Evolutionary conservation across 2,888 invertebrate genomes (phyloP).

Genomic region (Tolmerus cingulatus): DNA sequence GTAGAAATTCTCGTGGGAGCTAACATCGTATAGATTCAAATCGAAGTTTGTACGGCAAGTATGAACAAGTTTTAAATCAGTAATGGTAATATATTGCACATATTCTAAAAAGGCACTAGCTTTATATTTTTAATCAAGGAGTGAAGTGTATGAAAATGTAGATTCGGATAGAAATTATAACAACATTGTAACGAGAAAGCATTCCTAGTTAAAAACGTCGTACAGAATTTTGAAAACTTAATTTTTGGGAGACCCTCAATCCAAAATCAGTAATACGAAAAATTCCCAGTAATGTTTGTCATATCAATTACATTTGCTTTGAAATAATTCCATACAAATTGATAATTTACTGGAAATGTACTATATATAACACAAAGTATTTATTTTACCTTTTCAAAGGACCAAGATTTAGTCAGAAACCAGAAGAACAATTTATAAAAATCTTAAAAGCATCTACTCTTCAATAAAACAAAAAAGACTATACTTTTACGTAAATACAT

Average conservation of each 20-base stretch:
- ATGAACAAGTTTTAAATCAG: background rate
- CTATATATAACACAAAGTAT: background rate
- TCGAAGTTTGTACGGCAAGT: no score
- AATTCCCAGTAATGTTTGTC: background rate
- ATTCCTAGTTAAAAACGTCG: no score
- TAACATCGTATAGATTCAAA: background rate
- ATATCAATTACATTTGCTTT: background rate
- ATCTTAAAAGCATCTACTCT: background rate
- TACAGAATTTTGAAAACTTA: background rate
- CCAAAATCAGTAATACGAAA: background rate
- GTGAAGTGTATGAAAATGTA: background rate
- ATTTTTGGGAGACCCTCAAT: background rate
- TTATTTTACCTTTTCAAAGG: background rate
- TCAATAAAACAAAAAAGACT: background rate
- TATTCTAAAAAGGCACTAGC: background rate
- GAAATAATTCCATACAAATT: background rate
- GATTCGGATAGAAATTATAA: background rate
- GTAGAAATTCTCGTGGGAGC: background rate
- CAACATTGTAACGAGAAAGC: background rate
- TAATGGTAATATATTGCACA: background rate
- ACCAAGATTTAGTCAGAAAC: background rate
- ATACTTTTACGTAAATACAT: background rate
- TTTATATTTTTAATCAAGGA: background rate
- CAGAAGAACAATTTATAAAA: background rate
- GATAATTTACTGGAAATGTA: background rate